Evolutionary conservation across 2,888 invertebrate species (phyloP).

Genomic region (Parnassius apollo): DNA sequence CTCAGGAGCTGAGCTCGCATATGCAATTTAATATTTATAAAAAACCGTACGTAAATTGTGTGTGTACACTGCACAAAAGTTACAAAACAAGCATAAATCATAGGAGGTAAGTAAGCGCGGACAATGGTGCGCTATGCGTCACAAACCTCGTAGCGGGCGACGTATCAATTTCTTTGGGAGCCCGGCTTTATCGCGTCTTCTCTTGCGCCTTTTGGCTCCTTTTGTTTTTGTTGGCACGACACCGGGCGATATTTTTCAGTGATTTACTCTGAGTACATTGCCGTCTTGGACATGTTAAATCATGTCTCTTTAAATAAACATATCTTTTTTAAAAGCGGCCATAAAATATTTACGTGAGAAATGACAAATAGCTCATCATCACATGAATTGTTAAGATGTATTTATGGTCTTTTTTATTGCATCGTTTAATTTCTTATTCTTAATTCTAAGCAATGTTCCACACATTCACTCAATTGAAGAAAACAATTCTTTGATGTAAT

Average conservation of each 20-base stretch:
- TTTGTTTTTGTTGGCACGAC: conserved; percentile 31
- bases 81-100: conserved; percentile 34
- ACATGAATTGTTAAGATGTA: conserved; percentile 15
- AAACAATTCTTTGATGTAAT: too few species aligned
- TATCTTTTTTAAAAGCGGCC: conserved; percentile 22
- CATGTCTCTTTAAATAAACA: conserved; percentile 28
- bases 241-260: conserved; percentile 23
- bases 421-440: background rate
- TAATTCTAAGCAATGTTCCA: too few species aligned
- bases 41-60: too few species aligned
- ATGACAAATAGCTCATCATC: conserved; percentile 25
- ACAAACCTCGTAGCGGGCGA: conserved; percentile 40
- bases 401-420: conserved; percentile 14
- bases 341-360: conserved; percentile 25
- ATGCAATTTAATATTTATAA: too few species aligned
- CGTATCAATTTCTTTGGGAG: conserved; percentile 47
- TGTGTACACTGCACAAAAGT: conserved; percentile 2
- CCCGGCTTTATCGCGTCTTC: conserved; percentile 31
- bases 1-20: too few species aligned
- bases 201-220: conserved; percentile 30
- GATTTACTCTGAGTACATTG: conserved; percentile 23
- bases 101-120: conserved; percentile 37
- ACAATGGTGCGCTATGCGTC: conserved; percentile 42
- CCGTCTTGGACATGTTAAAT: conserved; percentile 26
- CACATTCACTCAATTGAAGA: too few species aligned